A percentile compares a stretch with the other conserved stretches of the same genome.
Evolutionary conservation across 2,888 invertebrate genomes (phyloP).

Genomic region (Ashinkailepas kermadecensis): DNA sequence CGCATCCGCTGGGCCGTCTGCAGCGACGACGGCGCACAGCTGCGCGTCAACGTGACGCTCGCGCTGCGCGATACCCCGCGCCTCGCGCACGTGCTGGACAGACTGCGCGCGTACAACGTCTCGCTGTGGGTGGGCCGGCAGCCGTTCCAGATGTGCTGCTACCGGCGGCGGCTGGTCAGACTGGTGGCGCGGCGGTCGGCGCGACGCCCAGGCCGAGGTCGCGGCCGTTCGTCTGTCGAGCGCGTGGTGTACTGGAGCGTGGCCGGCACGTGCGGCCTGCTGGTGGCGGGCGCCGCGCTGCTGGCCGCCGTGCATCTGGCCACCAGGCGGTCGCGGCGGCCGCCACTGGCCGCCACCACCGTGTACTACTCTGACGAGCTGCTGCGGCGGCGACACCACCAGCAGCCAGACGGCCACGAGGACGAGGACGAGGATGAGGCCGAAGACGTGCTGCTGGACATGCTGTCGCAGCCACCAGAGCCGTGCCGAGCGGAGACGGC

Average conservation of each 20-base stretch:
- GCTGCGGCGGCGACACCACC: neutral
- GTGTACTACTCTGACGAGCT: conserved; percentile 4
- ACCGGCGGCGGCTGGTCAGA: neutral
- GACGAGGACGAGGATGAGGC: neutral
- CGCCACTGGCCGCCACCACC: neutral
- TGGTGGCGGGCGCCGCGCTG: neutral
- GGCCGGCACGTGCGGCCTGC: neutral
- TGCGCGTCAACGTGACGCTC: neutral
- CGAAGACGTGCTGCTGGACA: conserved; percentile 13
- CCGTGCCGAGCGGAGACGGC: neutral
- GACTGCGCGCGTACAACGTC: neutral
- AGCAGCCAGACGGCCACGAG: neutral
- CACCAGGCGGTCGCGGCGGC: neutral
- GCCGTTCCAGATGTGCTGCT: neutral
- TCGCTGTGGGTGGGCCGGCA: neutral
- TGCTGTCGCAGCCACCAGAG: conserved; percentile 11
- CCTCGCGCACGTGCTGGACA: neutral
- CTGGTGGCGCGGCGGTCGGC: neutral
- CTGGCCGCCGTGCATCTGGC: neutral
- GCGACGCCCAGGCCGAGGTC: neutral
- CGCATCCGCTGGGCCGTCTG: neutral
- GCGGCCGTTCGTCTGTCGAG: neutral
- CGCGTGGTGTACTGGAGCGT: neutral
- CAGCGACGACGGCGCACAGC: neutral
- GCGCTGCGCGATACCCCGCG: neutral